Evolutionary conservation across 2,888 invertebrate species (phyloP).

Genomic region (Schizaphis graminum): DNA sequence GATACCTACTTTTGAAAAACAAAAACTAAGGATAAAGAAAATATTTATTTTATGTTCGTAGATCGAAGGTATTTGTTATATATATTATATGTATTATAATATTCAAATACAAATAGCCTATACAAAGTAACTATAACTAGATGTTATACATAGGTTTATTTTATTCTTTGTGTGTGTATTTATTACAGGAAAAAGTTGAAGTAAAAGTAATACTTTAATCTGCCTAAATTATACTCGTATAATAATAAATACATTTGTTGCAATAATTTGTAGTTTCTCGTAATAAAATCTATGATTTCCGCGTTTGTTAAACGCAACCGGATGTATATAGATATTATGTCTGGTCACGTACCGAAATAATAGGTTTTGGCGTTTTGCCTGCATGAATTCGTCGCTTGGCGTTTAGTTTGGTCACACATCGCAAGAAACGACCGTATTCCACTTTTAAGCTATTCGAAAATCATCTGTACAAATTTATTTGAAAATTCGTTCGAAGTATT

Average conservation of each 20-base stretch:
- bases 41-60: no score
- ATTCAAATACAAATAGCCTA: neutral
- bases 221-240: neutral
- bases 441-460: neutral
- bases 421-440: neutral
- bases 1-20: no score
- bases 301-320: neutral
- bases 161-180: neutral
- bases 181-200: neutral
- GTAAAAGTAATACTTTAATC: neutral
- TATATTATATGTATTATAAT: neutral
- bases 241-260: neutral
- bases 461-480: neutral
- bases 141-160: neutral
- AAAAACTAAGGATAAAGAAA: no score
- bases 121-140: neutral
- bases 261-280: neutral
- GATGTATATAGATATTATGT: neutral
- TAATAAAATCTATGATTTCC: neutral
- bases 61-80: no score
- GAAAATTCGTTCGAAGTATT: neutral
- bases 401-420: neutral
- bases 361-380: constrained; percentile 1
- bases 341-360: constrained; percentile 13
- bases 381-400: neutral